Percentiles rank a stretch among this genome's conserved stretches.
Conservation (phyloP, 2,113 vertebrate genomes). For the Spheniscus mendiculus region DNA sequence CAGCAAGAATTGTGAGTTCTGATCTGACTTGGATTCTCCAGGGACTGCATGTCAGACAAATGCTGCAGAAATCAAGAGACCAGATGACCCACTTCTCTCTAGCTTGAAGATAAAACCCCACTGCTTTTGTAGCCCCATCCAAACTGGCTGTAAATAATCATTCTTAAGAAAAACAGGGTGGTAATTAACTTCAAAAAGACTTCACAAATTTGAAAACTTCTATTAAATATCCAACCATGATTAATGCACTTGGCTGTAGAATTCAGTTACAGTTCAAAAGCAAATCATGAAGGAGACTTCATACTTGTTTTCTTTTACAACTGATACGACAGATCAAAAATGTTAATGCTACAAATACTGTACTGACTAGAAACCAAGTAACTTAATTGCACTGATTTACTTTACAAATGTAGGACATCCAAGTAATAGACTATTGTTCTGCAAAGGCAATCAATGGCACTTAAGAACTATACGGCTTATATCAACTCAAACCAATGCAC, state of each 20-base stretch:
- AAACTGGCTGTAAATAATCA: background rate
- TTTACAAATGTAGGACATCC: background rate
- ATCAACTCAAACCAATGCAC: background rate
- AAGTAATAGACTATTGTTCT: background rate
- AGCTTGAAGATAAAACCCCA: background rate
- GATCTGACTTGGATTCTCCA: background rate
- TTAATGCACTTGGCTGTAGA: constrained; percentile 22
- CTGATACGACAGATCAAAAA: background rate
- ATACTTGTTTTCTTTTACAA: constrained; percentile 14
- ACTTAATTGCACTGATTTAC: background rate
- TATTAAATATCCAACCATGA: background rate
- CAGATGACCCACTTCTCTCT: constrained; percentile 34
- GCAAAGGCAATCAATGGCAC: background rate
- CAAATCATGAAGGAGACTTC: constrained; percentile 14
- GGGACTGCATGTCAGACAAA: background rate
- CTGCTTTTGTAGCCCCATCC: background rate
- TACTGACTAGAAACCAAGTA: background rate
- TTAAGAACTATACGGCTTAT: background rate
- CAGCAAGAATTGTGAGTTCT: background rate
- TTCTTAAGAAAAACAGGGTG: background rate
- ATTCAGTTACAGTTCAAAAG: constrained; percentile 16
- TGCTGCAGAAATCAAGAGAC: background rate
- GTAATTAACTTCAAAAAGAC: background rate
- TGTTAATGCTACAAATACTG: background rate
- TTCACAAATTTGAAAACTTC: background rate